Evolutionary conservation across 2,888 invertebrate genomes (phyloP).

Genomic region (Heteropelma amictum): DNA sequence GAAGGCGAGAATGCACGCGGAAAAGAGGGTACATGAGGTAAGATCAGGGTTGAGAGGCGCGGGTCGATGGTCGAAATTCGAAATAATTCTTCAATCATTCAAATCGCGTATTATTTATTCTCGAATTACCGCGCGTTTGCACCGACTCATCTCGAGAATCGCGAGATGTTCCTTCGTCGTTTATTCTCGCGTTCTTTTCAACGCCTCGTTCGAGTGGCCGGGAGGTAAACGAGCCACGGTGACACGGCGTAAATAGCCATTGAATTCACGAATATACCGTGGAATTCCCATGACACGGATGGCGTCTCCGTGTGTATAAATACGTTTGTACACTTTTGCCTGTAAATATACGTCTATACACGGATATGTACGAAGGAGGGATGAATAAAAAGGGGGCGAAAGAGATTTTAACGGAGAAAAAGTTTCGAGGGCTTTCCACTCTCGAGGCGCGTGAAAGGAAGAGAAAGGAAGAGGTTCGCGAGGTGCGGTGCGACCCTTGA

Average conservation of each 20-base stretch:
- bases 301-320: not conserved
- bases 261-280: slow-evolving; percentile 58
- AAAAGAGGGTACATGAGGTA: too few relatives aligned
- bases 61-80: too few relatives aligned
- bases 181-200: too few relatives aligned
- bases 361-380: slow-evolving; percentile 37
- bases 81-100: too few relatives aligned
- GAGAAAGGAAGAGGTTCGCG: slow-evolving; percentile 47
- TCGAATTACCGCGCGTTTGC: too few relatives aligned
- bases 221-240: slow-evolving; percentile 59
- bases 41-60: too few relatives aligned
- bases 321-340: not conserved
- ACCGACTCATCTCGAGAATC: too few relatives aligned
- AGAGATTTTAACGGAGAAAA: slow-evolving; percentile 51
- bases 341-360: not conserved
- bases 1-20: too few relatives aligned
- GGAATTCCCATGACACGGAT: slow-evolving; percentile 52
- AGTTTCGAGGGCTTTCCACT: slow-evolving; percentile 42
- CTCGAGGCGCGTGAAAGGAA: slow-evolving; percentile 37
- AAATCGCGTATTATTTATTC: too few relatives aligned
- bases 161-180: too few relatives aligned
- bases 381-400: slow-evolving; percentile 49
- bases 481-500: slow-evolving; percentile 49
- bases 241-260: slow-evolving; percentile 62
- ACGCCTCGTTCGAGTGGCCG: slow-evolving; percentile 45